These are phyloP conservation scores for Ptyas mucosa DNA, from an alignment of 2,113 vertebrate species.

Conservation along the genomic window DNA sequence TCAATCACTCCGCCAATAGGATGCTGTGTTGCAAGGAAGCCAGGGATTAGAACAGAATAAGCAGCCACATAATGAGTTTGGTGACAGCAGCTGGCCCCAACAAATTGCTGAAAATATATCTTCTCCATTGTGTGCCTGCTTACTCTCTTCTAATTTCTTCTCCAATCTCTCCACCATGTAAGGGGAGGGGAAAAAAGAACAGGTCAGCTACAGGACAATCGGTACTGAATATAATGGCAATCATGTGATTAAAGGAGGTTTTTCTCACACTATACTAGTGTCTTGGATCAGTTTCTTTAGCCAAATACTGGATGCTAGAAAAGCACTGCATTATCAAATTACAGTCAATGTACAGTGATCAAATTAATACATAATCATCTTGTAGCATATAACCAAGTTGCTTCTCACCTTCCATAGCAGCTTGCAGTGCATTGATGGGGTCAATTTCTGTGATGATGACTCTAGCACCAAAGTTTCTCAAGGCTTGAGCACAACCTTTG, in stretches of 20 bases:
- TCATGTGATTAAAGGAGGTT: background rate
- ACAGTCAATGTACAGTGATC: background rate
- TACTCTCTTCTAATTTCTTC: background rate
- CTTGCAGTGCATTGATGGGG: conserved; percentile 95
- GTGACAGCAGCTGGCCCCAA: background rate
- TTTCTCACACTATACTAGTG: background rate
- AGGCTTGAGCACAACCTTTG: conserved; percentile 94
- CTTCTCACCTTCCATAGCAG: conserved; percentile 91
- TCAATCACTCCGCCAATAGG: background rate
- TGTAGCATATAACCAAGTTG: background rate
- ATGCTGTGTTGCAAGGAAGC: background rate
- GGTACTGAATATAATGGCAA: background rate
- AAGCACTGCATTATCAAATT: background rate
- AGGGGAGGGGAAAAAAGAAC: background rate
- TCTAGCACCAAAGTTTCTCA: conserved; percentile 87
- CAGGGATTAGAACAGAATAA: background rate
- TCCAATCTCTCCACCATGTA: background rate
- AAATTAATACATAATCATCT: background rate
- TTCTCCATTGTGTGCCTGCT: background rate
- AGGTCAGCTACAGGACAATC: background rate
- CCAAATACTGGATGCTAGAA: background rate
- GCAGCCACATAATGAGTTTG: background rate
- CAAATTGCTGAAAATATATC: background rate
- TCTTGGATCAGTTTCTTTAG: background rate
- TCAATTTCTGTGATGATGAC: conserved; percentile 96